Conservation (phyloP, 1,140 invertebrate species). For the Bombus superbus region DNA sequence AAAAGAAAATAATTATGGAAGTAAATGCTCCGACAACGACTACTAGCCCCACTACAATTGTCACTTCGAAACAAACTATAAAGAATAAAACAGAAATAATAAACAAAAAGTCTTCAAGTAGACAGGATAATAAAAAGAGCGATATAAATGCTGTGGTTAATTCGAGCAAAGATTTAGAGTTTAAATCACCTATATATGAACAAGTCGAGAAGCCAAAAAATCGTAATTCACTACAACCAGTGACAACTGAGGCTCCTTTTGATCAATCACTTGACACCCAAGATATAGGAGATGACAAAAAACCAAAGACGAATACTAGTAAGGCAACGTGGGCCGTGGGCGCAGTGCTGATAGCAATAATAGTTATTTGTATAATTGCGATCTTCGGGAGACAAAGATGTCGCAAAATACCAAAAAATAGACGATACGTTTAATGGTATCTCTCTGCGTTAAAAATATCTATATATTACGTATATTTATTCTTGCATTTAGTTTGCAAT, state of each 20-base stretch:
- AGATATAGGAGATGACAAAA: conserved; percentile 24
- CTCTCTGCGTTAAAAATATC: not conserved
- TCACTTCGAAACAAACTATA: not conserved
- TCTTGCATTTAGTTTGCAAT: conserved; percentile 56
- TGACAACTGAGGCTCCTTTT: conserved; percentile 5
- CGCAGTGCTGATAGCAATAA: conserved; percentile 72
- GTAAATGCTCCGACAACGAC: conserved; percentile 64
- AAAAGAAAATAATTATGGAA: conserved; percentile 51
- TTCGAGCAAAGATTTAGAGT: conserved; percentile 24
- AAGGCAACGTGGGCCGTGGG: conserved; percentile 77
- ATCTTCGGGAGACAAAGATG: conserved; percentile 77
- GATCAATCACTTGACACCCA: conserved; percentile 10
- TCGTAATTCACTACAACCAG: not conserved
- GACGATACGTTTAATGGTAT: conserved; percentile 74
- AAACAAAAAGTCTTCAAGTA: not conserved
- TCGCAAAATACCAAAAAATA: conserved; percentile 78
- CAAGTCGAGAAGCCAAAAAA: conserved; percentile 23
- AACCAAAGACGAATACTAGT: conserved; percentile 70
- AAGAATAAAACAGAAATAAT: not conserved
- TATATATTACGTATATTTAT: conserved; percentile 59
- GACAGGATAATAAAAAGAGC: not conserved
- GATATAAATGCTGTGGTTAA: not conserved
- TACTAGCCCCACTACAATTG: conserved; percentile 51
- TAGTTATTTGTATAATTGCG: conserved; percentile 75
- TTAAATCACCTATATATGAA: conserved; percentile 26